phyloP scores from a whole-genome alignment of 2,797 vertebrate species.

The Enteromius paludinosus region DNA sequence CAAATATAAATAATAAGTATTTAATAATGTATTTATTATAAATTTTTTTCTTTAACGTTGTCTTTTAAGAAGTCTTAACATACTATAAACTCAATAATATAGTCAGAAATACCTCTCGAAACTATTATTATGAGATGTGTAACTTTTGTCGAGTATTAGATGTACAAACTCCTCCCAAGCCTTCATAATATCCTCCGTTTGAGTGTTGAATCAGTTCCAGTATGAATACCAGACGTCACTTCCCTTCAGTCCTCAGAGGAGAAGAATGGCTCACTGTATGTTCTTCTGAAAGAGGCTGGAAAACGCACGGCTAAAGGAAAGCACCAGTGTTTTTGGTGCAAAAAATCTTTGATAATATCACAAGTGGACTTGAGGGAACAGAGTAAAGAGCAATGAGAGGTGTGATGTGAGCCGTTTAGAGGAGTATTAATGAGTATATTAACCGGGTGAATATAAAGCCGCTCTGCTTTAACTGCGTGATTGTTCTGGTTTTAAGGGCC shows the following conservation, averaged over 20 bases:
- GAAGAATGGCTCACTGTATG: background rate
- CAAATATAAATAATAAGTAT: no score
- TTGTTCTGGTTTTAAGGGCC: constrained; percentile 20
- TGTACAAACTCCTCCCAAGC: background rate
- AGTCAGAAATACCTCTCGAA: background rate
- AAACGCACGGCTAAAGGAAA: background rate
- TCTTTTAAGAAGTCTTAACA: no score
- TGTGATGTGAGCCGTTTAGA: constrained; percentile 14
- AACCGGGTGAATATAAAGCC: background rate
- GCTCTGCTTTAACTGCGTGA: constrained; percentile 6
- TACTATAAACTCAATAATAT: background rate
- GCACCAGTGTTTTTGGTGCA: background rate
- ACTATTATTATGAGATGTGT: background rate
- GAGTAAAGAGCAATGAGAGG: background rate
- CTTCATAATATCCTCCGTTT: background rate
- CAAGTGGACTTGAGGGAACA: constrained; percentile 7
- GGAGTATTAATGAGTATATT: constrained; percentile 21
- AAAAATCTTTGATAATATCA: background rate
- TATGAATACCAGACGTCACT: background rate
- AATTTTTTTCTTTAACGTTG: no score
- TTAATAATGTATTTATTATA: no score
- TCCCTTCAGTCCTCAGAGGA: background rate
- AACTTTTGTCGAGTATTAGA: background rate
- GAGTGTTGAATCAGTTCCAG: background rate
- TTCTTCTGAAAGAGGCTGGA: background rate